Evolutionary conservation across 2,113 vertebrate genomes (phyloP), one percentile per base, ranked within the genome.

Genomic region (Sceloporus undulatus): DNA sequence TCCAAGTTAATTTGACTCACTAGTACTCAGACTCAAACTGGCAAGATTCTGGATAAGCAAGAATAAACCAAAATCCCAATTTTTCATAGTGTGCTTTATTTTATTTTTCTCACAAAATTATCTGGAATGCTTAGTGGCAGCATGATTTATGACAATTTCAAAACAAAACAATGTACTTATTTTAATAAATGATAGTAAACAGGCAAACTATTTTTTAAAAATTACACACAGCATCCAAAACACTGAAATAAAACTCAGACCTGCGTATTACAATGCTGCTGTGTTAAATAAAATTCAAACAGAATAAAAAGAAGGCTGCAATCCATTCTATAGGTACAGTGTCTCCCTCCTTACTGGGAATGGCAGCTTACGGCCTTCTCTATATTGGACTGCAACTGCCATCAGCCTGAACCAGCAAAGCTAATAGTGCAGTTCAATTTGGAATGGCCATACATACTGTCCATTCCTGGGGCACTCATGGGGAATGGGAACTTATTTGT

Each of bases 71-170:
- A 71, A 94, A 89, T 52, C 21, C 85, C 65, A 87, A 27, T 92
- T 91, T 91, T 91, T 95, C 94, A 94, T 94, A 93, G 90, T 95
- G 93, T 94, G 93, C 91, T 96, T 96, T 96, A 95, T 75, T 74
- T 95, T 96, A 94, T 94, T 93, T 94, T 95, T 93, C 95, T 93
- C 93, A 96, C 92, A 94, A 94, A 94, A 96, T 93, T 93, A 94
- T 92, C 92, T 93, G 75, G 74, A 90, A 92, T 90, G 88, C 89
- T 95, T 95, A 94, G 94, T 95, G 94, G 93, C 92, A 94, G 93
- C 89, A 91, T 94, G 91, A 94, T 90, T 93, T 90, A 91, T 92
- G 94, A 94, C 88, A 93, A 94, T 90, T 92, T 91, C 85, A 93
- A 94, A 92, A 95, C 91, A 92, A 92, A 89, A 94, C 92, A 93